A percentile compares a stretch with the other conserved stretches of the same genome.
These are phyloP conservation scores for Megalops atlanticus DNA, from an alignment of 2,113 vertebrate genomes.

Conservation along the genomic window DNA sequence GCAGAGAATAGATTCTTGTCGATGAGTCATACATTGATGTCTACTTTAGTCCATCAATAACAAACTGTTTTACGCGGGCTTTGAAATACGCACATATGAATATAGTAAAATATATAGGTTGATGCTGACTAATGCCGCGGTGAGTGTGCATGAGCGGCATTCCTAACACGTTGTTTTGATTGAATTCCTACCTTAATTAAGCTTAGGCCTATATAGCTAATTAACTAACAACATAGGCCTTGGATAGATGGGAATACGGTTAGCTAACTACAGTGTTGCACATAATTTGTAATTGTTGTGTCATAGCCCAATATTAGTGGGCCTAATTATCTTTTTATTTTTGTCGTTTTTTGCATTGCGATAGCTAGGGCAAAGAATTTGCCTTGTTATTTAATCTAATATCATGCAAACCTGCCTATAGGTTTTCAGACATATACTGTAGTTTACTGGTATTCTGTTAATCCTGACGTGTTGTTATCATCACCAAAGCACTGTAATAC, in stretches of 20 bases:
- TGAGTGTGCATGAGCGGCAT: background rate
- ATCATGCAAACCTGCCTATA: constrained; percentile 10
- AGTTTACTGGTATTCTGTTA: background rate
- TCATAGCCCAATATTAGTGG: background rate
- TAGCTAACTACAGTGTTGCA: constrained; percentile 46
- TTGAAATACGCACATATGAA: background rate
- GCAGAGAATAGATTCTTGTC: background rate
- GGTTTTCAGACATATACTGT: background rate
- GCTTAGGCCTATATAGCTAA: constrained; percentile 56
- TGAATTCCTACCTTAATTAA: constrained; percentile 10
- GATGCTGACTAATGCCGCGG: background rate
- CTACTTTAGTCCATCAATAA: background rate
- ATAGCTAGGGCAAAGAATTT: background rate
- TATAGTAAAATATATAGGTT: background rate
- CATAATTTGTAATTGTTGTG: constrained; percentile 33
- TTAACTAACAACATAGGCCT: constrained; percentile 60
- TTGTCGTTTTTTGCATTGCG: background rate
- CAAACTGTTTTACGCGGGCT: background rate
- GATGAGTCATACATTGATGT: background rate
- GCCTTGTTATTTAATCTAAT: background rate
- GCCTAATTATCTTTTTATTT: background rate
- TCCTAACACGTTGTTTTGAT: constrained; percentile 3
- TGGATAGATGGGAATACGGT: constrained; percentile 25
- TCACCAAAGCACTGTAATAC: background rate
- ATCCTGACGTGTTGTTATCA: background rate